A percentile compares a stretch with the other conserved stretches of the same genome.
Conservation (phyloP, 2,888 invertebrate species). For the Lasioglossum figueresi region DNA sequence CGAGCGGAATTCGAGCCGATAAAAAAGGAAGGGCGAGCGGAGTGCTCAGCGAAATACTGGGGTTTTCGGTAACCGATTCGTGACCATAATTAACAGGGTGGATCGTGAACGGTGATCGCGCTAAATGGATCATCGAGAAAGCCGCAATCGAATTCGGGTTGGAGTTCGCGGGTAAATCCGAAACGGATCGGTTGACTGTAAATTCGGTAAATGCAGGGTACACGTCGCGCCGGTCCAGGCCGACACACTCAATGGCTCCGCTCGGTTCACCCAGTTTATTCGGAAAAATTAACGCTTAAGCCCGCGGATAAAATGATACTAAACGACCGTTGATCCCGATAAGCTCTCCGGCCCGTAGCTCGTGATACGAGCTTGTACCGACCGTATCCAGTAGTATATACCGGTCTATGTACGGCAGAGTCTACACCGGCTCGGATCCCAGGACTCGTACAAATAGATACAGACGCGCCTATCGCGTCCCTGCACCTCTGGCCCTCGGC, state of each 20-base stretch:
- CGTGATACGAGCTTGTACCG: conserved; percentile 16
- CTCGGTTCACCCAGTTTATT: conserved; percentile 74
- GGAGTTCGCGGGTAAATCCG: conserved; percentile 69
- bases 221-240: neutral
- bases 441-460: conserved; percentile 51
- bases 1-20: neutral
- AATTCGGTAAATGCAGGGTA: conserved; percentile 74
- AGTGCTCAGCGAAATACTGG: neutral
- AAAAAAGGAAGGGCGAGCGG: neutral
- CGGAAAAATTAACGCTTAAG: conserved; percentile 80
- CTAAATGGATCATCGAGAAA: conserved; percentile 55
- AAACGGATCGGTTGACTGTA: conserved; percentile 69
- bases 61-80: neutral
- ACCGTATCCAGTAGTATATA: conserved; percentile 14
- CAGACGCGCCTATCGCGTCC: conserved; percentile 33
- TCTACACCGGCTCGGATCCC: neutral
- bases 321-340: conserved; percentile 79
- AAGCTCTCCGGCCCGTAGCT: conserved; percentile 71
- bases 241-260: conserved; percentile 34
- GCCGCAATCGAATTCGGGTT: conserved; percentile 51
- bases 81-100: conserved; percentile 42
- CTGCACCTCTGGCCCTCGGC: neutral
- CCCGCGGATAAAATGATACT: conserved; percentile 77
- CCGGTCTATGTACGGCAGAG: conserved; percentile 1
- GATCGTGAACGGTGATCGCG: conserved; percentile 27